A percentile compares a stretch with the other conserved stretches of the same genome.
phyloP scores from a whole-genome alignment of 1,140 invertebrate genomes.

The Bombus sibiricus region DNA sequence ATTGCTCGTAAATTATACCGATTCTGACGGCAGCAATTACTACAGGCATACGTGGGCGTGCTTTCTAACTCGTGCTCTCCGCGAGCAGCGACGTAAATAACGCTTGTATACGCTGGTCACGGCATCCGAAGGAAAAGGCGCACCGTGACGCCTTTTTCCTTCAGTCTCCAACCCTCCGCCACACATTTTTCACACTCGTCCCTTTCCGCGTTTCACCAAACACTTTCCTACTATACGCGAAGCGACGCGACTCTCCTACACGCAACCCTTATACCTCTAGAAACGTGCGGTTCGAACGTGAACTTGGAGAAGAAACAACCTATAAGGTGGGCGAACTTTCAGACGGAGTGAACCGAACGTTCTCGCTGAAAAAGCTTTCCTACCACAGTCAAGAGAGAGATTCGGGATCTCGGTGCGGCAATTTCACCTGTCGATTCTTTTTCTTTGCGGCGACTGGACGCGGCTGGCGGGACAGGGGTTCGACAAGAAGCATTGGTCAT shows the following conservation, averaged over 20 bases:
- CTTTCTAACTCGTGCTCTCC: neutral
- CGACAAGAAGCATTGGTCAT: conserved; percentile 1
- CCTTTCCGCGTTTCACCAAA: neutral
- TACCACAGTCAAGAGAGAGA: neutral
- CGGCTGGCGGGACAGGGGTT: no score
- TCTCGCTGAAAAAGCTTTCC: neutral
- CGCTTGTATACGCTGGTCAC: neutral
- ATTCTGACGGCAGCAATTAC: conserved; percentile 30
- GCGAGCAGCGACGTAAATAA: conserved; percentile 2
- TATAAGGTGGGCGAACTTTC: neutral
- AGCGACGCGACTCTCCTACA: neutral
- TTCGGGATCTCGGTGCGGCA: neutral
- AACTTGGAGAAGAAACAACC: neutral
- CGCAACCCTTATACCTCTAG: neutral
- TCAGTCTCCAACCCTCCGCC: neutral
- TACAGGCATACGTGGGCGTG: neutral
- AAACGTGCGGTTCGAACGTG: neutral
- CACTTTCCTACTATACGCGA: neutral
- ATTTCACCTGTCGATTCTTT: conserved; percentile 6
- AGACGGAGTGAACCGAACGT: neutral
- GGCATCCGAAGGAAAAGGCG: neutral
- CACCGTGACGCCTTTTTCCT: neutral
- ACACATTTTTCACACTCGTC: conserved; percentile 22
- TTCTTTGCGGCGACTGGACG: neutral
- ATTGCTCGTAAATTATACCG: conserved; percentile 33